Conservation (phyloP, 2,113 vertebrate species). For the Urocolius indicus region DNA sequence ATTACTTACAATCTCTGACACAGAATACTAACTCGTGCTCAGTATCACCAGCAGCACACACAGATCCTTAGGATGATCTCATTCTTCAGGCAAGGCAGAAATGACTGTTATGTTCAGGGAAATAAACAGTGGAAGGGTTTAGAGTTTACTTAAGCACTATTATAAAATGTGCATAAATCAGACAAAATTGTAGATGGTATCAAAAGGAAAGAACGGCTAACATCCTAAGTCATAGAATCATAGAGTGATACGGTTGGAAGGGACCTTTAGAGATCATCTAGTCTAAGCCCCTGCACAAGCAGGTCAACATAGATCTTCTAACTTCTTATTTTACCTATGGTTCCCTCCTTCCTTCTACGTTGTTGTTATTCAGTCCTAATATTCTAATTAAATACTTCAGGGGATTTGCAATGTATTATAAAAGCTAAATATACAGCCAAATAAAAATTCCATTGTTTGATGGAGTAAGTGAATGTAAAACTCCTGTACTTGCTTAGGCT, state of each 20-base stretch:
- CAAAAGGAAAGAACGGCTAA: neutral
- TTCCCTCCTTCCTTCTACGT: neutral
- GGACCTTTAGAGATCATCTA: too few species aligned
- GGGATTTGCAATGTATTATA: neutral
- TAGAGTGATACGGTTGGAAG: too few species aligned
- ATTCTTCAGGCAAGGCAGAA: neutral
- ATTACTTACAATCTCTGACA: neutral
- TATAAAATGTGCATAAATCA: neutral
- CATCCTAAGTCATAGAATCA: neutral
- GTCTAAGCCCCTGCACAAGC: too few species aligned
- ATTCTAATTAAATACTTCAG: neutral
- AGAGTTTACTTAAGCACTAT: neutral
- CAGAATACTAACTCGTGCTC: neutral
- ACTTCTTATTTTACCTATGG: neutral
- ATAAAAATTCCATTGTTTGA: neutral
- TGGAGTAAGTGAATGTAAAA: neutral
- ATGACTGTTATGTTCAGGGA: accelerated
- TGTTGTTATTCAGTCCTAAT: neutral
- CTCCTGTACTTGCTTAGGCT: neutral
- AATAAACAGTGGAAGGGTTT: neutral
- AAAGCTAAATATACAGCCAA: neutral
- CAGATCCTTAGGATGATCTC: neutral
- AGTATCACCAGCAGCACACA: neutral
- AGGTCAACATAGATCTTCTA: neutral
- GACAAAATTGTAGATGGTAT: neutral